Conservation (phyloP, 2,113 vertebrate species). For the Cynopterus brachyotis region DNA sequence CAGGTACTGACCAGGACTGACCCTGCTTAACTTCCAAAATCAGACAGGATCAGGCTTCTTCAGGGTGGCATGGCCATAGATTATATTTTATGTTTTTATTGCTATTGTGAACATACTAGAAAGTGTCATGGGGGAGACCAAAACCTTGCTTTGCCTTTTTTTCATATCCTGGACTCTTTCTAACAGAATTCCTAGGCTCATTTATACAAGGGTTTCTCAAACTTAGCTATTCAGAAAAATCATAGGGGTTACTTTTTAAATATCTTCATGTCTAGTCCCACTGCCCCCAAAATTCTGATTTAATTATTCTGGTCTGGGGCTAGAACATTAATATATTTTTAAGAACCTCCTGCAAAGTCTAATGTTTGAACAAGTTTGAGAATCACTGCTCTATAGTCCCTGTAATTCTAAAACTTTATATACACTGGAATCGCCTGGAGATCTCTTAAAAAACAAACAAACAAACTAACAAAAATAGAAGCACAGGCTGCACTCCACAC, state of each 20-base stretch:
- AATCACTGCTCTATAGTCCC: not conserved
- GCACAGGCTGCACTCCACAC: not conserved
- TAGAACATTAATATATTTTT: not conserved
- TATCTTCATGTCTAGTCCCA: not conserved
- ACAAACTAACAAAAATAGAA: not conserved
- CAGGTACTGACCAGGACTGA: no score
- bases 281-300: not conserved
- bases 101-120: not conserved
- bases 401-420: not conserved
- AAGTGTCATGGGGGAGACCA: not conserved
- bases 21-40: no score
- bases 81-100: not conserved
- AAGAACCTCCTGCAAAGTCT: not conserved
- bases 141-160: not conserved
- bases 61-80: no score
- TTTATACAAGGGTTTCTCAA: not conserved
- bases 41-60: no score
- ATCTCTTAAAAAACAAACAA: not conserved
- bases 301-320: not conserved
- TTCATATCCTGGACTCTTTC: not conserved
- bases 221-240: not conserved
- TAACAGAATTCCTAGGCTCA: not conserved
- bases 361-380: not conserved
- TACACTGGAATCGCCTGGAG: not conserved
- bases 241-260: not conserved